Base-by-base conservation (phyloP, 2,888 invertebrate genomes). In the Harpagoxenus sublaevis region DNA sequence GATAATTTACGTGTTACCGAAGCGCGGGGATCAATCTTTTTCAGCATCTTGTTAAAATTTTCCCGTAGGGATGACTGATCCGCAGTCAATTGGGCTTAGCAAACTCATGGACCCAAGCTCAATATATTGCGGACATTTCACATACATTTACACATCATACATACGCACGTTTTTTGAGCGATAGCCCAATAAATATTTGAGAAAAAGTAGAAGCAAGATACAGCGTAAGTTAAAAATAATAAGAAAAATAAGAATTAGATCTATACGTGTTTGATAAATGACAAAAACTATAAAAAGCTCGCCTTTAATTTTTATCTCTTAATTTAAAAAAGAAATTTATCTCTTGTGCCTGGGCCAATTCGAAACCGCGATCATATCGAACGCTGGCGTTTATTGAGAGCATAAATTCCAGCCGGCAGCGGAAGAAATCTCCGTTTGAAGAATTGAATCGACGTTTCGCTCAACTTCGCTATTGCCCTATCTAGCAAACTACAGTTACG, bases 381-480 rank as follows among this genome's bases (percentile, higher is more conserved):
- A 45, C 35, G 35, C 42, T 45, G n/a, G 39, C 57, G 35, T 65
- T 83, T 83, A 83, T 78, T 60, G 83, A 57, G 66, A 35, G 31
- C 42, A 83, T 78, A 83, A 83, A 83, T 83, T 78, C 9, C n/a
- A 39, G 4, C 9, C 39, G 12, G 28, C 57, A 9, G 23, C 12
- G n/a, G 77, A 82, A 77, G 71, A 71, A 79, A 79, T 79, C 23
- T 28, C 53, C 68, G 57, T 71, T 55, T 31, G 42, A 57, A 60
- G 45, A 10, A 68, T 68, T 18, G n/a, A 35, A 79, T 60, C 79
- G 23, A 57, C 45, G 31, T 57, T 79, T 71, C 35, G 23, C 31
- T 66, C 51, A 77, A 68, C 77, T 39, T 65, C 12, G 66, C 35
- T 71, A n/a, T 71, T 71, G 71, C 18, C 57, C n/a, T 66, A 77